Base-by-base conservation (phyloP, 2,888 invertebrate species). In the Tryphoninae sp. region DNA sequence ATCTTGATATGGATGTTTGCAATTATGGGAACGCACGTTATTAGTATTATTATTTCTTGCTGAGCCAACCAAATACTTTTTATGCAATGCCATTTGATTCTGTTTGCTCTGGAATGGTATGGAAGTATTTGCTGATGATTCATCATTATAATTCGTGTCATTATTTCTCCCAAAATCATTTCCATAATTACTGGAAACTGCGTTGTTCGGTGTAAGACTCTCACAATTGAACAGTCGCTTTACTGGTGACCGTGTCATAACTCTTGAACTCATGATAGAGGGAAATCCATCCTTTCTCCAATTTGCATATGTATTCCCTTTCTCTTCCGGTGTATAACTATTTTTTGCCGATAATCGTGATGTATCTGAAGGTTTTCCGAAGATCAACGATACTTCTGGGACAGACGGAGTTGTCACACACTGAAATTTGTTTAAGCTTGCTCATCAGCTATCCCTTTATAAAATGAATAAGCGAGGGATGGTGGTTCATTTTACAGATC, bases 301-400 rank as follows among this genome's bases (percentile, higher is more conserved):
- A 11, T 87, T 81, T 13, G 90, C 88, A 51, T 90, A 90, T 0
- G 89, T 86, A 68, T 85, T 85, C 78, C 78, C 82, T 16, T 61
- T 78, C 62, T 74, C 72, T 42, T 85, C 75, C 6, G 59, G 3
- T 51, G 19, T 75, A 7, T 80, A 62, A 9, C 42, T 23, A 16
- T 4, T 59, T 42, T 62, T 26, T 0, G 75, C 23, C 8, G n/a
- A 45, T 13, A 22, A 11, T 19, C 65, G 22, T 16, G 55, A 8
- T 23, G 33, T 6, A 45, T 75, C 65, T 55, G 69, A 23, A 40
- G 85, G 77, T 75, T 87, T 90, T 2, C 89, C 89, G 69, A 90
- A 88, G 74, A 91, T 87, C 64, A 91, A 81, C n/a, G 91, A 91
- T 16, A 91, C 87, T 74, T 91, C 91, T 9, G 91, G 90, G 8